phyloP scores from a whole-genome alignment of 35 echinoderm and acorn worm species.

The Chiridota heheva region DNA sequence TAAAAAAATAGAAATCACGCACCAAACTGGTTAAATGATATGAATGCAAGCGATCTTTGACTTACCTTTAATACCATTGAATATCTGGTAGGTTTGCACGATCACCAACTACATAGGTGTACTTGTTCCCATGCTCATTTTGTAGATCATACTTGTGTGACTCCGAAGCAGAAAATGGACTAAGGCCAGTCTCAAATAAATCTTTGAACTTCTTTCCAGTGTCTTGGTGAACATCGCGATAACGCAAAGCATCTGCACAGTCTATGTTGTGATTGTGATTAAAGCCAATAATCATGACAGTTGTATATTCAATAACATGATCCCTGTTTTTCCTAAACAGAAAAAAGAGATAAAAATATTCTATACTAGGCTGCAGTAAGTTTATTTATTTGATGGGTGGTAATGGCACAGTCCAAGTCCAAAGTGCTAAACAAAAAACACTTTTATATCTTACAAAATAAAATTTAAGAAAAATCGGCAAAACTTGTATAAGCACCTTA shows the following conservation, averaged over 20 bases:
- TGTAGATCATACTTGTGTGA: conserved; percentile 16
- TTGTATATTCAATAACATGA: conserved; percentile 8
- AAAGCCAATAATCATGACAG: neutral
- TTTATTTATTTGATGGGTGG: too few species aligned
- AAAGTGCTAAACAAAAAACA: too few species aligned
- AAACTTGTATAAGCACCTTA: too few species aligned
- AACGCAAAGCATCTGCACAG: neutral
- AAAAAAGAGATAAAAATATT: neutral
- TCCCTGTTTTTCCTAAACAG: neutral
- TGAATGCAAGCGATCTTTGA: too few species aligned
- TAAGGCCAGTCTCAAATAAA: neutral
- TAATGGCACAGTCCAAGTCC: too few species aligned
- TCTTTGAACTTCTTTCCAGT: conserved; percentile 2
- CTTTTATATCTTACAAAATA: too few species aligned
- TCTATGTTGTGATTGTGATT: neutral
- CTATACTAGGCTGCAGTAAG: too few species aligned
- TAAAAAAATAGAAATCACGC: too few species aligned
- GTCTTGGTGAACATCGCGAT: too few species aligned
- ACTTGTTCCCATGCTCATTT: conserved; percentile 5
- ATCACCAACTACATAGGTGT: neutral
- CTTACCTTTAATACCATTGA: conserved; percentile 33
- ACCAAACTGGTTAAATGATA: too few species aligned
- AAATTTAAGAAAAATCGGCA: too few species aligned
- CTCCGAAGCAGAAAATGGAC: neutral
- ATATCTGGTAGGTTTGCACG: neutral